phyloP scores from a whole-genome alignment of 2,113 vertebrate genomes.

The Apteryx owenii region DNA sequence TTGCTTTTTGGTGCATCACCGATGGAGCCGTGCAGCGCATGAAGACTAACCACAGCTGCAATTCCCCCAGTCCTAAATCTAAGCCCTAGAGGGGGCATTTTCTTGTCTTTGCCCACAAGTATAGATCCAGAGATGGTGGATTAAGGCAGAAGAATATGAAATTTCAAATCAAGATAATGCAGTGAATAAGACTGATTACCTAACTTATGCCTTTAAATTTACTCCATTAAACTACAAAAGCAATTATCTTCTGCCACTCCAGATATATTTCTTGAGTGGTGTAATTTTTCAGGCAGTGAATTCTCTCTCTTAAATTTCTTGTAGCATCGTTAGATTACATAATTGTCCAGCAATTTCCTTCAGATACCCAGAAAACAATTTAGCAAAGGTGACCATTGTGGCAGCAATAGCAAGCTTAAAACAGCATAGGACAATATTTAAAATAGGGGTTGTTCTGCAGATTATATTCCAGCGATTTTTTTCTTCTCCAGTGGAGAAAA shows the following conservation, averaged over 20 bases:
- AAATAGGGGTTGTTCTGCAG: not conserved
- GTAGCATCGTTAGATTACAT: not conserved
- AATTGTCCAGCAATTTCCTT: not conserved
- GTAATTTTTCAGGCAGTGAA: not conserved
- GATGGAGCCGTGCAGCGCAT: not conserved
- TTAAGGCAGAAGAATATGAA: not conserved
- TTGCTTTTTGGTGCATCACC: not conserved
- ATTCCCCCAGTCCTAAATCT: not conserved
- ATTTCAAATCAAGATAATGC: not conserved
- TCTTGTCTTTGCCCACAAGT: not conserved
- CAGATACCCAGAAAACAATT: not conserved
- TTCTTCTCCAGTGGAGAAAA: not conserved
- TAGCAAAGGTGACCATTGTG: not conserved
- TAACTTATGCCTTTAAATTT: not conserved
- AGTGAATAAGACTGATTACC: not conserved
- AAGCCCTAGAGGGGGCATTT: not conserved
- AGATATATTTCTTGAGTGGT: not conserved
- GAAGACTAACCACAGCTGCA: rapidly evolving
- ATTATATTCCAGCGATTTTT: not conserved
- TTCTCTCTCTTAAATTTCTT: not conserved
- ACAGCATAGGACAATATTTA: not conserved
- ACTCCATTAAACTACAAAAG: not conserved
- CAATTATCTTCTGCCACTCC: not conserved
- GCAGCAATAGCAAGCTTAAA: not conserved
- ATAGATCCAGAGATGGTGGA: not conserved